Base-by-base conservation (phyloP, 64 coral and sea anemone genomes). In the Stichodactyla mertensii region DNA sequence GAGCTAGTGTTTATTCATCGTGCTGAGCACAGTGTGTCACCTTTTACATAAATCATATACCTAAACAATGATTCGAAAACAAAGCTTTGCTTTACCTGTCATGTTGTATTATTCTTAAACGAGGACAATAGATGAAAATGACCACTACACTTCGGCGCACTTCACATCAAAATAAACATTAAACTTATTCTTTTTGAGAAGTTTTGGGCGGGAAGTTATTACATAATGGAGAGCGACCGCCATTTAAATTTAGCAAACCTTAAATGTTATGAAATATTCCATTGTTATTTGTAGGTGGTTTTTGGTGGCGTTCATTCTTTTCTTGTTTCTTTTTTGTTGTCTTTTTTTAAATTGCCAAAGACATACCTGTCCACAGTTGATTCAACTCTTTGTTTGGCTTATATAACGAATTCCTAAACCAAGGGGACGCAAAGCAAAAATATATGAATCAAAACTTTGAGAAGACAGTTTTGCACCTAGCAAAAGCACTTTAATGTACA, bases 1-100 rank as follows among this genome's bases (percentile, higher is more conserved):
- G 36, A 45, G n/a, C n/a, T n/a, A n/a, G 36, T 45, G 36, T 31
- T 74, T 28, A 23, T 74, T 66, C 54, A 81, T 54, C 78, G 78
- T 81, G 78, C 78, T 81, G 78, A 81, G 78, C 78, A 11, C 78
- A 81, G 78, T 81, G 16, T 81, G 78, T 53, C 9, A 51, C 52
- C 78, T 20, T 20, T 81, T 81, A 55, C 31, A 81, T 81, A 53
- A 81, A 81, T 53, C 53, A 81, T 81, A 23, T 81, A 19, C 15
- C 16, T 53, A 81, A 79, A 81, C 78, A 81, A 81, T 52, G 36
- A 18, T 52, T 81, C 53, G 4, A 19, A 51, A 81, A 81, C 78
- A 81, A 81, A 81, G 16, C 45, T 53, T 81, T 81, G 78, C 36
- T 81, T 81, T n/a, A 53, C 0, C 53, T 55, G 52, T 20, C 78